phyloP scores from a whole-genome alignment of 1,140 invertebrate species.

The Achroia grisella region DNA sequence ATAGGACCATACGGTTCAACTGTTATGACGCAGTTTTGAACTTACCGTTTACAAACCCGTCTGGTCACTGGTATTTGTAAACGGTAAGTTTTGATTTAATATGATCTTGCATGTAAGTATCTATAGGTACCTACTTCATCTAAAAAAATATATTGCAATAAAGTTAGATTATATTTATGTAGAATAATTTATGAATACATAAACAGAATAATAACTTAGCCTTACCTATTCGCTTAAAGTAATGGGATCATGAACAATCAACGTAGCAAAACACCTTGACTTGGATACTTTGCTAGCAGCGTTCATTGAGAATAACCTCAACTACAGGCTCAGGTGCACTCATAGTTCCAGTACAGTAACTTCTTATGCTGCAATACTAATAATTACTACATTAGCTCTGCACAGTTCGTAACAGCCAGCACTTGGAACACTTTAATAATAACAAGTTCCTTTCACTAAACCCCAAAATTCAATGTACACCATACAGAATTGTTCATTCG shows the following conservation, averaged over 20 bases:
- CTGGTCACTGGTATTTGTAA: too few relatives aligned
- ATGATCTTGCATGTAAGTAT: not conserved
- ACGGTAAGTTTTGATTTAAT: too few relatives aligned
- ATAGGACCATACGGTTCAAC: too few relatives aligned
- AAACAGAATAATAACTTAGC: not conserved
- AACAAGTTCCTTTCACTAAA: conserved; percentile 56
- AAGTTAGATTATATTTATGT: too few relatives aligned
- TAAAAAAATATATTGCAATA: not conserved
- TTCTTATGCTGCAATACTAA: not conserved
- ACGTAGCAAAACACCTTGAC: conserved; percentile 1
- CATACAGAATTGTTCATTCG: conserved; percentile 16
- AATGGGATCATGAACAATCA: conserved; percentile 2
- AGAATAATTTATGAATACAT: too few relatives aligned
- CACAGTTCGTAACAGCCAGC: conserved; percentile 32
- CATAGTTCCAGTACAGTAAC: not conserved
- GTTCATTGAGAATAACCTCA: conserved; percentile 1
- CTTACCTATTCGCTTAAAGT: not conserved
- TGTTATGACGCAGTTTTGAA: too few relatives aligned
- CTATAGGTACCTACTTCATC: not conserved
- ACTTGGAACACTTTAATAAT: conserved; percentile 28
- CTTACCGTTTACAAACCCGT: too few relatives aligned
- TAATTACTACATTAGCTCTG: not conserved
- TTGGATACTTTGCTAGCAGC: conserved; percentile 2
- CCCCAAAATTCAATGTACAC: conserved; percentile 39
- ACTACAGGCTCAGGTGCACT: not conserved